These are phyloP conservation scores for Tupaia chinensis DNA, from an alignment of 2,113 vertebrate species.

Conservation along the genomic window DNA sequence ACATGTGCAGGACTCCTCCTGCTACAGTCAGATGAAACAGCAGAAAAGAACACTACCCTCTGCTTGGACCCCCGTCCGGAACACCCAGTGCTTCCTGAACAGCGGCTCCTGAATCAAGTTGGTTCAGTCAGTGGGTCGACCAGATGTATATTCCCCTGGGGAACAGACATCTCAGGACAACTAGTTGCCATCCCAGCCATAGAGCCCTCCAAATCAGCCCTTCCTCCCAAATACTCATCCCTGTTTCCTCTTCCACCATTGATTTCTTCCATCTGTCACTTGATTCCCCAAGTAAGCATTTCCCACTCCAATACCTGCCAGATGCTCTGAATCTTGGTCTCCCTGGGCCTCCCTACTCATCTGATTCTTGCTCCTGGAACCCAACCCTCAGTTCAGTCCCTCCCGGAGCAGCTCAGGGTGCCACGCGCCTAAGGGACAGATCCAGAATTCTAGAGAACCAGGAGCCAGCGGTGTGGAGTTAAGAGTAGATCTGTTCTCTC, in stretches of 20 bases:
- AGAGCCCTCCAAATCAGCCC: not conserved
- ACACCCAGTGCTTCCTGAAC: not conserved
- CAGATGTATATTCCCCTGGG: not conserved
- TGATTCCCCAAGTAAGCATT: not conserved
- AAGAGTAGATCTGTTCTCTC: not conserved
- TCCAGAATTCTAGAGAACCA: not conserved
- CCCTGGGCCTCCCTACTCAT: fast-evolving
- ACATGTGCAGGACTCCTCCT: not conserved
- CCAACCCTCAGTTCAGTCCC: not conserved
- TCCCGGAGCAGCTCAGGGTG: not conserved
- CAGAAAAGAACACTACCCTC: not conserved
- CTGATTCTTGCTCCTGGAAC: not conserved
- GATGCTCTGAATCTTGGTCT: not conserved
- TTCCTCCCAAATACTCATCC: not conserved
- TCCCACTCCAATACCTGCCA: not conserved
- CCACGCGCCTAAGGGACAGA: not conserved
- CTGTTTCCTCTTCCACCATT: not conserved
- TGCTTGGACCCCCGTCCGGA: not conserved
- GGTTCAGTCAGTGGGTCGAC: not conserved
- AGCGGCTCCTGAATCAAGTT: not conserved
- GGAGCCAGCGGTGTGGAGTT: not conserved
- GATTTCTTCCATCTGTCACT: not conserved
- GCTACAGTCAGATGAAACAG: not conserved
- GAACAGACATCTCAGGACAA: not conserved
- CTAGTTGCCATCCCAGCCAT: not conserved